Percentiles rank a stretch among this genome's conserved stretches.
Conservation (phyloP, 1,140 invertebrate species). For the Contarinia nasturtii region DNA sequence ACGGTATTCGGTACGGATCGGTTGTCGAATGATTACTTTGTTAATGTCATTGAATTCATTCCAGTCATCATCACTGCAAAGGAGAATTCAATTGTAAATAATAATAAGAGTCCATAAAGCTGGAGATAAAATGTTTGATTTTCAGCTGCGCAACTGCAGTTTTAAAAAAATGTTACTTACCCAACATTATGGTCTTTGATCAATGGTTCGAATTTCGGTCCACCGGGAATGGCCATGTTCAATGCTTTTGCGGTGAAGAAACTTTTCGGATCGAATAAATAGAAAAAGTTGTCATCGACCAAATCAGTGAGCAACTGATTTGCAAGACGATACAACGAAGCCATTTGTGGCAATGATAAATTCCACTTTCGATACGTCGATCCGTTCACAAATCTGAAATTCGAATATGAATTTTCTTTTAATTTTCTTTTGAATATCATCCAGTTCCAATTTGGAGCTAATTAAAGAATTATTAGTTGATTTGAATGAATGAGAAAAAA, state of each 20-base stretch:
- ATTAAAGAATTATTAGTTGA: no score
- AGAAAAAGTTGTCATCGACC: conserved; percentile 98
- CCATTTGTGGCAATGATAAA: conserved; percentile 87
- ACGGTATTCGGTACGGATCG: conserved; percentile 94
- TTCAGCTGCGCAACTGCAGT: no score
- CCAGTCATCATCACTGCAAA: conserved; percentile 93
- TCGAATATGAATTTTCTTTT: conserved; percentile 2
- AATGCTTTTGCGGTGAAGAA: conserved; percentile 99
- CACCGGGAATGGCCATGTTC: conserved; percentile 99
- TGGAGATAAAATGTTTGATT: no score
- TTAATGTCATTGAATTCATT: conserved; percentile 99
- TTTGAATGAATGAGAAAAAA: neutral
- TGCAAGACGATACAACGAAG: conserved; percentile 88
- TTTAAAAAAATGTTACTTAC: conserved; percentile 27
- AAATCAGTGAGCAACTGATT: conserved; percentile 98
- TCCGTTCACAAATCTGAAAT: conserved; percentile 81
- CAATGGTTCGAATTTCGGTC: conserved; percentile 97
- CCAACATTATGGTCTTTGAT: conserved; percentile 94
- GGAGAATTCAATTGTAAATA: conserved; percentile 4
- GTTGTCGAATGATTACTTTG: conserved; percentile 98
- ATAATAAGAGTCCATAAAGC: no score
- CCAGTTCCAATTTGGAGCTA: no score
- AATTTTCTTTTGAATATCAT: no score
- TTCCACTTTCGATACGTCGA: conserved; percentile 94
- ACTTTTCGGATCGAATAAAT: conserved; percentile 96